Evolutionary conservation across 2,113 vertebrate species (phyloP), one percentile per base, ranked within the genome.

Genomic region (Chionis minor): DNA sequence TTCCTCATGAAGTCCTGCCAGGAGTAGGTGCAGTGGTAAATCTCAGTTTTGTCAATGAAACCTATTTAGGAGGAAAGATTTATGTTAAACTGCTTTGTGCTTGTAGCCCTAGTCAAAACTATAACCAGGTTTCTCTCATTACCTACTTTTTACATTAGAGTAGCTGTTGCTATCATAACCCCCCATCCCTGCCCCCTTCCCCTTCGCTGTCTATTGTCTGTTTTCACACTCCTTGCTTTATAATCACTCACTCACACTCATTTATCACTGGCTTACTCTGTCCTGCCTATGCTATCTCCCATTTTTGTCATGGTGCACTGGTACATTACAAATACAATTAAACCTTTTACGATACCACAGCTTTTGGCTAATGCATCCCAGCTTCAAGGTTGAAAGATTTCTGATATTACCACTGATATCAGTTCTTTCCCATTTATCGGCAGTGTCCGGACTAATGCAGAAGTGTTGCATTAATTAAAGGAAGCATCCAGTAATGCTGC

Each of bases 251-350:
- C 96, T 98, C 97, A 95, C 92, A 91, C 97, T 97, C 98, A 98
- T 99, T 99, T 98, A 98, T 99, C 98, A 98, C 96, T 79, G 95
- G 89, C 95, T 98, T 72, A 91, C 87, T 96, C 81, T 59, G 95
- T 93, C 95, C 96, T 97, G 95, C 93, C 95, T 98, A 86, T 97
- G 93, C 98, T 98, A 98, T 98, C 98, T 98, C 89, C 96, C 90
- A 95, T 97, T 98, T 98, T 98, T 98, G 98, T 98, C 98, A 98
- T 97, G 97, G 98, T 98, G 98, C 97, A 97, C 97, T 98, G 98
- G 98, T 98, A 98, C 98, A 98, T 98, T 98, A 98, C 98, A 98
- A 98, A 98, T 98, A 98, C 98, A 98, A 98, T 98, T 98, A 98
- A 98, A 97, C 97, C 97, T 98, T 97, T 98, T 95, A 98, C 44